These are phyloP conservation scores for Drosophila anomalata DNA, from an alignment of 2,888 invertebrate genomes.

Conservation along the genomic window DNA sequence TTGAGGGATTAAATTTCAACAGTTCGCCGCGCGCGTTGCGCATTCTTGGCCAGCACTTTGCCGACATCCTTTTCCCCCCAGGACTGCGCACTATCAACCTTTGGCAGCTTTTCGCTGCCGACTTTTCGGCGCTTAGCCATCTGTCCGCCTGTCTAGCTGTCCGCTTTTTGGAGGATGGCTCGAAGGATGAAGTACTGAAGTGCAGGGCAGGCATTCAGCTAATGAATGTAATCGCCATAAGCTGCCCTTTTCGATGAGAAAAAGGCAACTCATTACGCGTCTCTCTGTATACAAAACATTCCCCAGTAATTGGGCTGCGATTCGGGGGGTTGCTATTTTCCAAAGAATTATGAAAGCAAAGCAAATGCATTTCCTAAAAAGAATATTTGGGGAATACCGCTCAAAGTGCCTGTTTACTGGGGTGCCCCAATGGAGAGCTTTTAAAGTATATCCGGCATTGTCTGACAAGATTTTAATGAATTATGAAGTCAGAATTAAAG, in stretches of 20 bases:
- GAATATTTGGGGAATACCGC: conserved; percentile 32
- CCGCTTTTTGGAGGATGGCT: conserved; percentile 36
- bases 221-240: conserved; percentile 77
- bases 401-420: conserved; percentile 14
- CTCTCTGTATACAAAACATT: conserved; percentile 56
- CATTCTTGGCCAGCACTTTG: conserved; percentile 71
- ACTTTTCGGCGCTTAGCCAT: conserved; percentile 60
- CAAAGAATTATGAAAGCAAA: conserved; percentile 51
- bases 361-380: conserved; percentile 53
- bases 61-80: conserved; percentile 25
- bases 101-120: conserved; percentile 54
- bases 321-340: conserved; percentile 10
- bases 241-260: conserved; percentile 44
- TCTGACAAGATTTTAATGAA: background rate
- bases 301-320: conserved; percentile 58
- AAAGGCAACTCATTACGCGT: conserved; percentile 51
- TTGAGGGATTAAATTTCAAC: conserved; percentile 80
- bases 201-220: conserved; percentile 54
- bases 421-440: background rate
- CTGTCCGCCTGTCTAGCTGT: conserved; percentile 29
- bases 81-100: conserved; percentile 21
- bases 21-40: conserved; percentile 67
- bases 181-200: conserved; percentile 7
- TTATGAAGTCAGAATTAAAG: background rate
- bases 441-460: background rate